Percentiles rank a stretch among this genome's conserved stretches.
These are phyloP conservation scores for Merops nubicus DNA, from an alignment of 2,113 vertebrate species.

Conservation along the genomic window DNA sequence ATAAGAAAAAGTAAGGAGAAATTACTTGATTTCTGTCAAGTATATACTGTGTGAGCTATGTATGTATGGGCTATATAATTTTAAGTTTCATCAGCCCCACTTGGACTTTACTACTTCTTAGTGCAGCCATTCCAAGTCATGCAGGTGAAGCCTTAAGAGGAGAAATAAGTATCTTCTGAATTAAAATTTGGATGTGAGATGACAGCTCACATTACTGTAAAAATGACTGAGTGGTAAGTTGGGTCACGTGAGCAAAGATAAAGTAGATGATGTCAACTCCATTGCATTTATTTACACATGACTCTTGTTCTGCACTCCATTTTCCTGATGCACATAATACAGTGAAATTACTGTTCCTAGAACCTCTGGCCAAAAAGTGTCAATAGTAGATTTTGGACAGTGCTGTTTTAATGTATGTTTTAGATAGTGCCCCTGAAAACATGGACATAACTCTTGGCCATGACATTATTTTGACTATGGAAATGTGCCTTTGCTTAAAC, in stretches of 20 bases:
- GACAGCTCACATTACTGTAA: background rate
- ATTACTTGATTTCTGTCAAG: background rate
- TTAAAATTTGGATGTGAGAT: background rate
- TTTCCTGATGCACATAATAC: background rate
- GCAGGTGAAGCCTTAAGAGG: background rate
- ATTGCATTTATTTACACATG: background rate
- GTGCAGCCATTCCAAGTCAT: background rate
- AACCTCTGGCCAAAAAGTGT: background rate
- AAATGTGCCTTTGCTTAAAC: background rate
- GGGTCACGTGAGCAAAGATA: background rate
- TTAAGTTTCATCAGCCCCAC: background rate
- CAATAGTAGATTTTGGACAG: background rate
- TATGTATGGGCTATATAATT: background rate
- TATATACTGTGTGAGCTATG: background rate
- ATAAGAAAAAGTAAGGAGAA: background rate
- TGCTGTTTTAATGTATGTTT: background rate
- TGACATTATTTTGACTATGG: background rate
- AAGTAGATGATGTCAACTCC: background rate
- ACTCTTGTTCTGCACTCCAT: background rate
- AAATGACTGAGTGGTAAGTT: background rate
- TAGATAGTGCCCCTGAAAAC: background rate
- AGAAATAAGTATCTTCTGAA: background rate
- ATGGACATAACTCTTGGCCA: background rate
- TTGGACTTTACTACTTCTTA: background rate
- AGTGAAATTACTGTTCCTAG: background rate